Evolutionary conservation across 2,888 invertebrate genomes (phyloP).

Genomic region (Sturmia bella): DNA sequence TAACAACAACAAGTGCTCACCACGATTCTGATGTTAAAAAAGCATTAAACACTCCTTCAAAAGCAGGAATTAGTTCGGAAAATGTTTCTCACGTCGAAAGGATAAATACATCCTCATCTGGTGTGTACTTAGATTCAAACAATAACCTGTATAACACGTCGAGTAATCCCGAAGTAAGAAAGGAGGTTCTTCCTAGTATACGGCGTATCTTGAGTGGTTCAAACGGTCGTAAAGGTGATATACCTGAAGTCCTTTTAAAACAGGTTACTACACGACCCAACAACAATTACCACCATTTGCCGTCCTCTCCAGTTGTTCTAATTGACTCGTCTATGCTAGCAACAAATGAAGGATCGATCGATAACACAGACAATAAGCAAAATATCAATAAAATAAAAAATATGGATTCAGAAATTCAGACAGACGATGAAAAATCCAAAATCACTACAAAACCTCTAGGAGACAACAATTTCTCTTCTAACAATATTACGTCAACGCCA

Average conservation of each 20-base stretch:
- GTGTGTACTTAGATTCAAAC: conserved; percentile 65
- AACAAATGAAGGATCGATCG: conserved; percentile 26
- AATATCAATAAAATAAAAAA: conserved; percentile 64
- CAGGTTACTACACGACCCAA: conserved; percentile 85
- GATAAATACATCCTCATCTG: conserved; percentile 52
- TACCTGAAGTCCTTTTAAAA: conserved; percentile 89
- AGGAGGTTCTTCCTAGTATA: conserved; percentile 90
- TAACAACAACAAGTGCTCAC: conserved; percentile 37
- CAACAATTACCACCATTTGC: conserved; percentile 75
- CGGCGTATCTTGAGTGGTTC: conserved; percentile 92
- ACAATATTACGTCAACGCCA: conserved; percentile 74
- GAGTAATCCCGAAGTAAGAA: conserved; percentile 64
- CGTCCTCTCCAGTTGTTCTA: conserved; percentile 77
- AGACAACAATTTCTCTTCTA: conserved; percentile 33
- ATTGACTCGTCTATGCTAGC: conserved; percentile 58
- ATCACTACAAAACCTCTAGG: conserved; percentile 46
- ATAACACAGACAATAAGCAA: conserved; percentile 56
- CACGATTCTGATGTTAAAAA: conserved; percentile 83
- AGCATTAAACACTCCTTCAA: conserved; percentile 88
- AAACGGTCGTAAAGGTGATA: conserved; percentile 91
- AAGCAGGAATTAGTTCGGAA: conserved; percentile 74
- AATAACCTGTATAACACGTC: conserved; percentile 46
- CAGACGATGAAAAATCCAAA: conserved; percentile 57
- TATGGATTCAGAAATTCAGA: conserved; percentile 45
- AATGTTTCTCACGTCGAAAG: conserved; percentile 42